Conservation (phyloP, 2,113 vertebrate species). For the Colius striatus region DNA sequence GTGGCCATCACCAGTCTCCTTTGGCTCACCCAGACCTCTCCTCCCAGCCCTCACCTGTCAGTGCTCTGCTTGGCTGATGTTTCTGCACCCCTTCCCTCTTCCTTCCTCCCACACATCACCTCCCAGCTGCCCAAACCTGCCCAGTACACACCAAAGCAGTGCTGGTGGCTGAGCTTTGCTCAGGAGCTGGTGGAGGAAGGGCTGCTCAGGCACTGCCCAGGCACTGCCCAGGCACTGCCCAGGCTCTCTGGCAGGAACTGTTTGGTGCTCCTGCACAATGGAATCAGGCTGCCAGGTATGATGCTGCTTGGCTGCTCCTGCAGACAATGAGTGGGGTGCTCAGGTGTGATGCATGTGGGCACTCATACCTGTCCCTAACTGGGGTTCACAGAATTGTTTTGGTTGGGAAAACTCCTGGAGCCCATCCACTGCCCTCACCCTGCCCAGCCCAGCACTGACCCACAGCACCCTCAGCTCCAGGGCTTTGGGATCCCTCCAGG, state of each 20-base stretch:
- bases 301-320: neutral
- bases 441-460: no score
- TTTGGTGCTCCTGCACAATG: neutral
- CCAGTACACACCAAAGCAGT: no score
- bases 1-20: rapidly evolving
- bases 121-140: neutral
- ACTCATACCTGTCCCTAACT: rapidly evolving
- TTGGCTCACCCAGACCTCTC: neutral
- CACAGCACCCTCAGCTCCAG: no score
- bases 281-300: neutral
- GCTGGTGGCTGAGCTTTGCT: no score
- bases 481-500: no score
- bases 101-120: neutral
- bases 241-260: neutral
- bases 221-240: rapidly evolving
- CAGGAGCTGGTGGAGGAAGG: no score
- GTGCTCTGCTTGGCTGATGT: neutral
- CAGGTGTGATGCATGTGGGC: neutral
- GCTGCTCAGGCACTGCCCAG: rapidly evolving
- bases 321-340: neutral
- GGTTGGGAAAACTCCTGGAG: no score
- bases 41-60: rapidly evolving
- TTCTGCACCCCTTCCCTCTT: no score
- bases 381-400: neutral
- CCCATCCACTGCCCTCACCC: no score